Percentiles rank a stretch among this genome's conserved stretches.
Evolutionary conservation across 2,113 vertebrate genomes (phyloP).

Genomic region (Datnioides undecimradiatus): DNA sequence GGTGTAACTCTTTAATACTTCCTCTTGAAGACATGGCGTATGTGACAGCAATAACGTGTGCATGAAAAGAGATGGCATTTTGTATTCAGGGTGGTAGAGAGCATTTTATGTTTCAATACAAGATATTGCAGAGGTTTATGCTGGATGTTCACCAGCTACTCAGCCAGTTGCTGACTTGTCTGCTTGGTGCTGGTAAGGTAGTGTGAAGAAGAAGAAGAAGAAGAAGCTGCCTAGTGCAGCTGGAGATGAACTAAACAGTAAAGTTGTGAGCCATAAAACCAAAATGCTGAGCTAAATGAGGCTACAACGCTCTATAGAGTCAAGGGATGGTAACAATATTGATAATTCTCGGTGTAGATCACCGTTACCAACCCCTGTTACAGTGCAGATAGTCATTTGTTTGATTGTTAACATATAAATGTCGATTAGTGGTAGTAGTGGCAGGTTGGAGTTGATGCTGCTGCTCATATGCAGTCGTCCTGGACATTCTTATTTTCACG

Average conservation of each 20-base stretch:
- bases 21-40: too few relatives aligned
- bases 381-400: background rate
- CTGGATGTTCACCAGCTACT: too few relatives aligned
- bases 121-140: too few relatives aligned
- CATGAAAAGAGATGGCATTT: too few relatives aligned
- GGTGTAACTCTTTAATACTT: too few relatives aligned
- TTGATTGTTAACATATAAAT: background rate
- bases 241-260: background rate
- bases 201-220: too few relatives aligned
- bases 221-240: background rate
- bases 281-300: background rate
- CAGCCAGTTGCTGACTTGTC: too few relatives aligned
- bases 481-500: constrained; percentile 14
- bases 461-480: background rate
- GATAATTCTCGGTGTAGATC: background rate
- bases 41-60: too few relatives aligned
- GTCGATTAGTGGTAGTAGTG: background rate
- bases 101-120: too few relatives aligned
- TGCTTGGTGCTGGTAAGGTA: too few relatives aligned
- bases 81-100: too few relatives aligned
- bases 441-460: background rate
- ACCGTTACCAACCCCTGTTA: background rate
- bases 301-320: background rate
- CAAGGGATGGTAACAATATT: background rate
- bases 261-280: background rate